Evolutionary conservation across 2,888 invertebrate genomes (phyloP), one percentile per base, ranked within the genome.

Genomic region (Villa cingulata): DNA sequence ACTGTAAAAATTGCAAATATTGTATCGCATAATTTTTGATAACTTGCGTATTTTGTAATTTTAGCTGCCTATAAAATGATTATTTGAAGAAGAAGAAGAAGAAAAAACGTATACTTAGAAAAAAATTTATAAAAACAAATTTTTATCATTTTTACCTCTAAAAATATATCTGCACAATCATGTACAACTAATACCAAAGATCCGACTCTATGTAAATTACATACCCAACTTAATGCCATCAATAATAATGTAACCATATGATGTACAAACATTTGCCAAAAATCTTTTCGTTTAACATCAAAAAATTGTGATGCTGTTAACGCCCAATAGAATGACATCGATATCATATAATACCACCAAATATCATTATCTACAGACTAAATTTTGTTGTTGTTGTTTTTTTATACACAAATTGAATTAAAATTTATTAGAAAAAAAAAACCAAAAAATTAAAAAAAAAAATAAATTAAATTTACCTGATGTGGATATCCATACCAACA

Each of bases 181-280:
- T 92, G 92, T 12, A 88, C 74, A 44, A 91, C 68, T 45, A 92
- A 72, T 17, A 97, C 90, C 47, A 98, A 71, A 0, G 90, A 85
- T 34, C 97, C 98, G 56, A 94, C 83, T 52, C 90, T 79, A 59
- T 89, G 86, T 57, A 96, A 76, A 70, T 96, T 97, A 68, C 88
- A 87, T 7, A 89, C 80, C 92, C 95, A 98, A 54, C 95, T 95
- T 65, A 96, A 84, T 48, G 80, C 81, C 72, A 98, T 79, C 52
- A 98, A 76, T 39, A 81, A 70, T 56, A 98, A 84, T 37, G 97
- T 95, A 19, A 91, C 90, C 62, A 94, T 78, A 66, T 98, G 97
- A 72, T 98, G 97, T 46, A 94, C 74, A 70, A 97, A 94, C 92
- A 98, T 97, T 74, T 96, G 92, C 86, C 90, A 90, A 70, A 97